Conservation (phyloP, 2,797 vertebrate genomes). For the Lindbergichthys nudifrons region DNA sequence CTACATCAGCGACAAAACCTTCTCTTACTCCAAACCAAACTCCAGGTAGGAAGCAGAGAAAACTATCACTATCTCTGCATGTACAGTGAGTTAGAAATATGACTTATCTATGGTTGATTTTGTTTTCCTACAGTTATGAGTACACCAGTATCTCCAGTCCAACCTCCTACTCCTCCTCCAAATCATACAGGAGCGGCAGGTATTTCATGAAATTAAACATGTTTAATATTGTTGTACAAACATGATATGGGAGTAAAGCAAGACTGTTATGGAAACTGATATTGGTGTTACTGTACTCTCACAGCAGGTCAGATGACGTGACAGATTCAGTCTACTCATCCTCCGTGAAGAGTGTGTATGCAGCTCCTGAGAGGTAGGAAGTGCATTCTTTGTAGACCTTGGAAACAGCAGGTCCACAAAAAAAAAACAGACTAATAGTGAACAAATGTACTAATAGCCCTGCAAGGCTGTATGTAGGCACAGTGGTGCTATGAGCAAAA, state of each 20-base stretch:
- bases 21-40: conserved; percentile 61
- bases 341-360: conserved; percentile 64
- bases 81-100: neutral
- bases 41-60: conserved; percentile 62
- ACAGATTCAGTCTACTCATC: conserved; percentile 50
- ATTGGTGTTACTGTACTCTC: conserved; percentile 22
- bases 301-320: conserved; percentile 61
- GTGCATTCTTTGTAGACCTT: neutral
- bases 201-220: conserved; percentile 37
- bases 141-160: conserved; percentile 73
- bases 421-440: too few species aligned
- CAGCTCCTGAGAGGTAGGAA: conserved; percentile 84
- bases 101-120: conserved; percentile 16
- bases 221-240: conserved; percentile 4
- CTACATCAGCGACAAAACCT: conserved; percentile 49
- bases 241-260: neutral
- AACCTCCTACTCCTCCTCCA: conserved; percentile 68
- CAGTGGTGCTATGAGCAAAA: too few species aligned
- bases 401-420: too few species aligned
- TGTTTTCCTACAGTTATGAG: conserved; percentile 76
- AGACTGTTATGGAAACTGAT: conserved; percentile 27
- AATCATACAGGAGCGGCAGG: conserved; percentile 80
- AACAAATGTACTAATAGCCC: too few species aligned
- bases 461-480: too few species aligned
- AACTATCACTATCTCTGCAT: neutral